A percentile compares a stretch with the other conserved stretches of the same genome.
phyloP scores from a whole-genome alignment of 2,113 vertebrate genomes.

The Clarias batrachus region DNA sequence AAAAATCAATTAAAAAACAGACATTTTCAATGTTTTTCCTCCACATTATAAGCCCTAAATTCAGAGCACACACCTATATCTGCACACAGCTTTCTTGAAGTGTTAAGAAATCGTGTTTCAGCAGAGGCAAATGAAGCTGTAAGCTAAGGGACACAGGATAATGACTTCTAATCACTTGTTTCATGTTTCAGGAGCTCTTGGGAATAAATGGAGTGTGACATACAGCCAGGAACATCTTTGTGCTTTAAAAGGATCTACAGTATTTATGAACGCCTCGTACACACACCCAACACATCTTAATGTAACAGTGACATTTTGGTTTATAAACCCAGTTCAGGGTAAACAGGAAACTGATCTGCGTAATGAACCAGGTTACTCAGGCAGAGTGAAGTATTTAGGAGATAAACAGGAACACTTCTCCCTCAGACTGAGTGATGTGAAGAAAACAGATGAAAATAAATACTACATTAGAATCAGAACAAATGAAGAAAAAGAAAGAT shows the following conservation, averaged over 20 bases:
- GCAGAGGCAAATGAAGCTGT: not conserved
- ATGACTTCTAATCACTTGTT: not conserved
- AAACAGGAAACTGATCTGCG: not conserved
- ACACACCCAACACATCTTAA: not conserved
- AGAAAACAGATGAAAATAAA: too few species aligned
- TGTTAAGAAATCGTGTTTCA: not conserved
- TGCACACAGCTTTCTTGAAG: not conserved
- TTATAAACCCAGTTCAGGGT: not conserved
- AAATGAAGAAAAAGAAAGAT: too few species aligned
- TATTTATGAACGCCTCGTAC: slow-evolving; percentile 5
- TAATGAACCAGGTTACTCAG: not conserved
- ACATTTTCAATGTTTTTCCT: not conserved
- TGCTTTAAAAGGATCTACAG: slow-evolving; percentile 31
- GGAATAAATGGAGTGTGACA: not conserved
- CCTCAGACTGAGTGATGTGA: slow-evolving; percentile 27
- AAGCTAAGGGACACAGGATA: not conserved
- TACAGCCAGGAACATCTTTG: slow-evolving; percentile 7
- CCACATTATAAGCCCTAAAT: not conserved
- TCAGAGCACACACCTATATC: not conserved
- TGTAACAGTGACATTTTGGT: not conserved
- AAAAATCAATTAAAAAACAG: too few species aligned
- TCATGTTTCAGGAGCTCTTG: slow-evolving; percentile 31
- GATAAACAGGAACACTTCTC: slow-evolving; percentile 16
- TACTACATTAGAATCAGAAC: too few species aligned
- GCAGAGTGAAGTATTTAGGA: slow-evolving; percentile 8